phyloP scores from a whole-genome alignment of 2,888 invertebrate genomes.

The Temnothorax unifasciatus region DNA sequence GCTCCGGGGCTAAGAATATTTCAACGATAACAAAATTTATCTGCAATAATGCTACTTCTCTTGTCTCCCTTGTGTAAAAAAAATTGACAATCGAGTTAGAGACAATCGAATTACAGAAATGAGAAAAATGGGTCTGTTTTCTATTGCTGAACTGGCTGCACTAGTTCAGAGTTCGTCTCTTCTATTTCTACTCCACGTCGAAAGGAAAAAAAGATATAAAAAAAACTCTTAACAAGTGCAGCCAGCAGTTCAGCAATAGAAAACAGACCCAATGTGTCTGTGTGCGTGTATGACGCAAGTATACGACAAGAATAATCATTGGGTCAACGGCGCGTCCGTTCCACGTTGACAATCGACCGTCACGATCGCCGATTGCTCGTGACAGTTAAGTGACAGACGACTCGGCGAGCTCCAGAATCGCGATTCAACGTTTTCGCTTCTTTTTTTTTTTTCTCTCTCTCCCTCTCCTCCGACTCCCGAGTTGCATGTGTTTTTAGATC shows the following conservation, averaged over 20 bases:
- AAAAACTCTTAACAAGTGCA: too few species aligned
- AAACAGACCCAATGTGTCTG: too few species aligned
- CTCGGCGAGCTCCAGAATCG: not conserved
- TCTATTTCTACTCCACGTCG: too few species aligned
- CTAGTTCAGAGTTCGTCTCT: too few species aligned
- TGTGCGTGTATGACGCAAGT: not conserved
- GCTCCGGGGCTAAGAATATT: not conserved
- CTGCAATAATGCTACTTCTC: not conserved
- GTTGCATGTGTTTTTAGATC: constrained; percentile 62
- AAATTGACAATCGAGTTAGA: not conserved
- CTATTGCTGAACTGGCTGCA: too few species aligned
- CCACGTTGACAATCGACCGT: not conserved
- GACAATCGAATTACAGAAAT: too few species aligned
- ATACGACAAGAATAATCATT: not conserved
- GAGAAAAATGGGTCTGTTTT: too few species aligned
- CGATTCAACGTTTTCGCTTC: too few species aligned
- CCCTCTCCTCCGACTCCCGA: too few species aligned
- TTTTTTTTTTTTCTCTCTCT: not conserved
- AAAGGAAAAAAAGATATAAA: too few species aligned
- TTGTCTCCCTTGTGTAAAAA: not conserved
- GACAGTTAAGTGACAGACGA: not conserved
- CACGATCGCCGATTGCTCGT: constrained; percentile 23
- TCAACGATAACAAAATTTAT: not conserved
- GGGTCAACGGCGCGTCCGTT: not conserved
- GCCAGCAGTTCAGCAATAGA: too few species aligned